Evolutionary conservation across 2,113 vertebrate species (phyloP).

Genomic region (Papio anubis): DNA sequence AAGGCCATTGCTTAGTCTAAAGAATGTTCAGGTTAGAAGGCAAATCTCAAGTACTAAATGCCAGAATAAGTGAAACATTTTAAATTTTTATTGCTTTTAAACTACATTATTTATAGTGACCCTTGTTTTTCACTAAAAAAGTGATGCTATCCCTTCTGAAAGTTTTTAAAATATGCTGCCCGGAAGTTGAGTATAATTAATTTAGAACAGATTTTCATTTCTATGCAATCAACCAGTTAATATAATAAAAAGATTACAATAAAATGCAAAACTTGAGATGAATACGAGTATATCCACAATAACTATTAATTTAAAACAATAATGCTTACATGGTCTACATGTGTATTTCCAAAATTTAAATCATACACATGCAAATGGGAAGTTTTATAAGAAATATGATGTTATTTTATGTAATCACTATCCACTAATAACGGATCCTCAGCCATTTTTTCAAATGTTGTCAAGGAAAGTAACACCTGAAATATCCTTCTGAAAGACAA

Average conservation of each 20-base stretch:
- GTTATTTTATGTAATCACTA: neutral
- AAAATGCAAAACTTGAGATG: neutral
- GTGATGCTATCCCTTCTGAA: neutral
- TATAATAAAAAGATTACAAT: neutral
- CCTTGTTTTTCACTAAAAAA: neutral
- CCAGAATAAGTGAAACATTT: neutral
- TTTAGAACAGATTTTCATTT: neutral
- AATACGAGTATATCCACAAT: neutral
- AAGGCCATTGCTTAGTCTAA: neutral
- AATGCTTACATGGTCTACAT: neutral
- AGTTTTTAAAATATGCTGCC: neutral
- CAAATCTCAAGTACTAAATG: neutral
- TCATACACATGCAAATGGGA: neutral
- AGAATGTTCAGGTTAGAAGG: neutral
- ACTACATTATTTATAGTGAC: neutral
- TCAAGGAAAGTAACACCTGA: neutral
- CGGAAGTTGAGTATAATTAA: neutral
- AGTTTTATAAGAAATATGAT: neutral
- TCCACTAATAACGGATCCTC: neutral
- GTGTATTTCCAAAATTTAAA: neutral
- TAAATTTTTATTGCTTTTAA: neutral
- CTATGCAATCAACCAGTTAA: neutral
- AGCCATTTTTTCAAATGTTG: neutral
- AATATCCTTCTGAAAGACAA: no score
- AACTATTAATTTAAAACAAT: neutral